phyloP scores from a whole-genome alignment of 64 coral and sea anemone genomes.

The Astreopora myriophthalma region DNA sequence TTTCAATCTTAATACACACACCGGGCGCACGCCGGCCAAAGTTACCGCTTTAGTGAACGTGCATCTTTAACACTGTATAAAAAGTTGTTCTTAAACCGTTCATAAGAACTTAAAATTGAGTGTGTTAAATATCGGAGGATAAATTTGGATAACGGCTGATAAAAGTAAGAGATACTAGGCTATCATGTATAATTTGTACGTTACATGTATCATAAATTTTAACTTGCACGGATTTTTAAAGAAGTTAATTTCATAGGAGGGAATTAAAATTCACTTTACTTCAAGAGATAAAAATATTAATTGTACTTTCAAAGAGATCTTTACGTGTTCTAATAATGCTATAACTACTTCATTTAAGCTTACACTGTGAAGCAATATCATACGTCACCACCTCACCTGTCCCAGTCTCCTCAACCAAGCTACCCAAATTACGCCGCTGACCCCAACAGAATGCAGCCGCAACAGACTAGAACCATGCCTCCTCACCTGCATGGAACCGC shows the following conservation, averaged over 20 bases:
- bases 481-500: conserved; percentile 68
- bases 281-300: neutral
- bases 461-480: conserved; percentile 77
- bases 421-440: conserved; percentile 85
- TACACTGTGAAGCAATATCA: conserved; percentile 84
- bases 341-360: conserved; percentile 83
- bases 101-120: too few species aligned
- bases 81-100: too few species aligned
- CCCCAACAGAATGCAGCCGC: conserved; percentile 81
- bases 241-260: too few species aligned
- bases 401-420: conserved; percentile 69
- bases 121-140: too few species aligned
- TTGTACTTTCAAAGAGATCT: neutral
- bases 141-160: neutral
- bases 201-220: neutral
- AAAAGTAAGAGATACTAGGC: neutral
- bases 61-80: too few species aligned
- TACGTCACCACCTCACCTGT: conserved; percentile 51
- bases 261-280: neutral
- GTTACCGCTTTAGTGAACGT: too few species aligned
- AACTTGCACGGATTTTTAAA: neutral
- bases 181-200: neutral
- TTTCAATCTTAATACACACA: too few species aligned
- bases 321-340: conserved; percentile 51
- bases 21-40: too few species aligned